A percentile compares a stretch with the other conserved stretches of the same genome.
phyloP scores from a whole-genome alignment of 2,797 vertebrate species.

The Phyllotis vaccarum region DNA sequence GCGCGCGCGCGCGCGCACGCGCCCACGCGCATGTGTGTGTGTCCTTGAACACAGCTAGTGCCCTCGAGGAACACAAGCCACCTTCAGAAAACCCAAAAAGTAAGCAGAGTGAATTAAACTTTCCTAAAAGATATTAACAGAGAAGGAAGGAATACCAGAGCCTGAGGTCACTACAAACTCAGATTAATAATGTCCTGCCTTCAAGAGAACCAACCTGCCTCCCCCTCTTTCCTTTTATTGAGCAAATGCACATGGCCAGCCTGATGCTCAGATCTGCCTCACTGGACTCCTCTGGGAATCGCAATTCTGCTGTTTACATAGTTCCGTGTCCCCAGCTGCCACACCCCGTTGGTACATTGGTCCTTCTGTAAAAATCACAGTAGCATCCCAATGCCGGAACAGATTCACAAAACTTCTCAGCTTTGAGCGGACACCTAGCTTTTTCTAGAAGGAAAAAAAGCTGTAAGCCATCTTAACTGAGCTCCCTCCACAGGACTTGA shows the following conservation, averaged over 20 bases:
- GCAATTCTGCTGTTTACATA: background rate
- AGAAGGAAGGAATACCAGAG: background rate
- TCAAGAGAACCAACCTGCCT: background rate
- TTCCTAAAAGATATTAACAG: conserved; percentile 27
- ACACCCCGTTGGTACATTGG: background rate
- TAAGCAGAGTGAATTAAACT: conserved; percentile 4
- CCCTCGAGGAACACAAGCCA: background rate
- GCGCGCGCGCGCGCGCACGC: too few relatives aligned
- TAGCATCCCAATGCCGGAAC: background rate
- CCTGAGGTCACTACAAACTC: background rate
- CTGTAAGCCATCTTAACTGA: background rate
- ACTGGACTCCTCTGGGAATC: background rate
- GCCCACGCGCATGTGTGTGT: too few relatives aligned
- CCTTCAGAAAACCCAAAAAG: background rate
- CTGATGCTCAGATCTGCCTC: background rate
- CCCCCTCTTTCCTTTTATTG: background rate
- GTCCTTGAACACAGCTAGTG: background rate
- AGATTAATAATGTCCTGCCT: background rate
- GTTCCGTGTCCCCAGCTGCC: background rate
- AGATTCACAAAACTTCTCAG: background rate
- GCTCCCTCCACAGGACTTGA: background rate
- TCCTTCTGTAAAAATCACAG: background rate
- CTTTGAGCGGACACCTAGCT: background rate
- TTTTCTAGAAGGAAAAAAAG: background rate
- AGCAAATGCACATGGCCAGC: background rate